Conservation (phyloP, 2,113 vertebrate genomes). For the Cynocephalus volans region DNA sequence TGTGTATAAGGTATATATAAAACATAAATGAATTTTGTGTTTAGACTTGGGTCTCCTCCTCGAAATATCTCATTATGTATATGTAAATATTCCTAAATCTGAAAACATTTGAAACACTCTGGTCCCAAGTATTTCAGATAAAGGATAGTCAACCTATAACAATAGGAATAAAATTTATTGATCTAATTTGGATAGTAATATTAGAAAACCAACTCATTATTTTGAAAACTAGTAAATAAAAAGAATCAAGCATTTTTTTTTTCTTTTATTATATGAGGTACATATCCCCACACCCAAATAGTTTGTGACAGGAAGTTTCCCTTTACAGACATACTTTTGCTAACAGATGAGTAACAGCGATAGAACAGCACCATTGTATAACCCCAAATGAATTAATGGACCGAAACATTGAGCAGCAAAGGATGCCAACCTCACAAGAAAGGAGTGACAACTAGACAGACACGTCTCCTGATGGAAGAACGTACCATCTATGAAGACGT, state of each 20-base stretch:
- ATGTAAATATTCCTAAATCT: no score
- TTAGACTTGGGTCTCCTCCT: no score
- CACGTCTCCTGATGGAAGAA: background rate
- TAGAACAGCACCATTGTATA: background rate
- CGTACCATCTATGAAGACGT: background rate
- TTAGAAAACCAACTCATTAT: background rate
- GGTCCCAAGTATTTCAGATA: no score
- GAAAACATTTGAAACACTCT: no score
- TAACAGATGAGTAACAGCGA: background rate
- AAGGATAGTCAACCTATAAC: background rate
- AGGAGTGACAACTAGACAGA: background rate
- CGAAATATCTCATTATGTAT: no score
- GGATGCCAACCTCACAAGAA: background rate
- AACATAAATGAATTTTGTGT: no score
- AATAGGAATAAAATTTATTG: background rate
- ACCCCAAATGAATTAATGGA: background rate
- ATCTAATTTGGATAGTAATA: slow-evolving; percentile 7
- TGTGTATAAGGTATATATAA: no score
- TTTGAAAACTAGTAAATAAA: background rate
- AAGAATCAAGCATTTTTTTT: background rate
- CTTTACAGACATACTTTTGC: background rate
- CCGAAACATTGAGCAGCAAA: background rate
- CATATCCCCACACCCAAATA: background rate
- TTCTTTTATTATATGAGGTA: background rate
- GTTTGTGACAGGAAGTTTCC: background rate